These are phyloP conservation scores for Sweltsa coloradensis DNA, from an alignment of 1,140 invertebrate genomes.

Conservation along the genomic window DNA sequence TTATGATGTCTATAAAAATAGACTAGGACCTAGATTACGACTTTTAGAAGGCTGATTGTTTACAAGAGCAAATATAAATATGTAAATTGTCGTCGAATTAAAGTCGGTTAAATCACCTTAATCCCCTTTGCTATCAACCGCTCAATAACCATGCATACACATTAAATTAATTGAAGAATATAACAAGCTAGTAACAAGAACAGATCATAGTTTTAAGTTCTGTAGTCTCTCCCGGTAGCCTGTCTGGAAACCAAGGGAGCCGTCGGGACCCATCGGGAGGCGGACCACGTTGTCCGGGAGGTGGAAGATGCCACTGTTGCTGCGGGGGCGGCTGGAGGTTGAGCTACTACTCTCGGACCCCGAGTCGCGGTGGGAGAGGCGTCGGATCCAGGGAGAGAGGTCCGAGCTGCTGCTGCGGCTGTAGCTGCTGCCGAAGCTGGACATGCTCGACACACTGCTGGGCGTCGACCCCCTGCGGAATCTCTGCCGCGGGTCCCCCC, in stretches of 20 bases:
- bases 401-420: conserved; percentile 3
- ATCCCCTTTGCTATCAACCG: too few species aligned
- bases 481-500: background rate
- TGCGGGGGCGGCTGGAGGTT: conserved; percentile 5
- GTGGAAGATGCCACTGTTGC: conserved; percentile 31
- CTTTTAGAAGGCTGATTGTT: too few species aligned
- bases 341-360: background rate
- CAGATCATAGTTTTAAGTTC: too few species aligned
- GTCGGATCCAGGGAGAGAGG: background rate
- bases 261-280: conserved; percentile 71
- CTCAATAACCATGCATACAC: too few species aligned
- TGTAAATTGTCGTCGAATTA: too few species aligned
- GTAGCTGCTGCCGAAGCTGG: too few species aligned
- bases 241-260: conserved; percentile 56
- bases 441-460: background rate
- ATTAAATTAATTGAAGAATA: too few species aligned
- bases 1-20: too few species aligned
- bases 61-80: too few species aligned
- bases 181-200: too few species aligned
- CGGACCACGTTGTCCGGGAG: conserved; percentile 55
- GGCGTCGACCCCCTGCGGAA: background rate
- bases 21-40: too few species aligned
- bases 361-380: background rate
- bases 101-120: too few species aligned
- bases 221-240: conserved; percentile 4